Base-by-base conservation (phyloP, 2,797 vertebrate genomes). In the Gadopsis marmoratus region DNA sequence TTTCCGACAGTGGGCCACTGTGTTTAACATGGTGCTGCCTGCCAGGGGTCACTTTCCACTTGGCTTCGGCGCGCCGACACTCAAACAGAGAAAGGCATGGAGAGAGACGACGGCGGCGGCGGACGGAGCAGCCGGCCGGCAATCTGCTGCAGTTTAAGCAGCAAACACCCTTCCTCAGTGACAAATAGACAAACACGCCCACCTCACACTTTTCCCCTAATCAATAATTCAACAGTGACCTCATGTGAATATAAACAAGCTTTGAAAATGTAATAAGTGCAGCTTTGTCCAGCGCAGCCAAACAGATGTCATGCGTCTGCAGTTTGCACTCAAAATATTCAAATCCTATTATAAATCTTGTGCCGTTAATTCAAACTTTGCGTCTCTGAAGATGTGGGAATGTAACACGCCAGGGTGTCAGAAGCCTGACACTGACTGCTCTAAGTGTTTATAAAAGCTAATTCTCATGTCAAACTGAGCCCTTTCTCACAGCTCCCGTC, bases 161-260 rank as follows among this genome's bases (percentile, higher is more conserved):
- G 86, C 81, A 89, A 88, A 91, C 90, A 84, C 88, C 87, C 90
- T 86, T 87, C 78, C 85, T 86, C 72, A 2, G 68, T 84, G 81
- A 91, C 89, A 91, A 84, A 89, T 33, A 67, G 41, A 78, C n/a
- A 2, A 77, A 79, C 54, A 31, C 59, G 14, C 74, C 78, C 83
- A 77, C 82, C 77, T 90, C 86, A 76, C 87, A 81, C 83, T 92
- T 91, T 92, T 83, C 82, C 91, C 84, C 88, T 91, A 56, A 93
- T 94, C 90, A 93, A 93, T 92, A 93, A 94, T 93, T 92, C 91
- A 93, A 84, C 84, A 86, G 89, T 92, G 90, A 93, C 69, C 85
- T 93, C 91, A 93, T 87, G 31, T 75, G 85, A 92, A 91, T 86
- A 84, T 31, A 86, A 88, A 91, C 78, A 78, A 58, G 76, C 70